Evolutionary conservation across 2,797 vertebrate genomes (phyloP).

Genomic region (Acestrorhynchus altus): DNA sequence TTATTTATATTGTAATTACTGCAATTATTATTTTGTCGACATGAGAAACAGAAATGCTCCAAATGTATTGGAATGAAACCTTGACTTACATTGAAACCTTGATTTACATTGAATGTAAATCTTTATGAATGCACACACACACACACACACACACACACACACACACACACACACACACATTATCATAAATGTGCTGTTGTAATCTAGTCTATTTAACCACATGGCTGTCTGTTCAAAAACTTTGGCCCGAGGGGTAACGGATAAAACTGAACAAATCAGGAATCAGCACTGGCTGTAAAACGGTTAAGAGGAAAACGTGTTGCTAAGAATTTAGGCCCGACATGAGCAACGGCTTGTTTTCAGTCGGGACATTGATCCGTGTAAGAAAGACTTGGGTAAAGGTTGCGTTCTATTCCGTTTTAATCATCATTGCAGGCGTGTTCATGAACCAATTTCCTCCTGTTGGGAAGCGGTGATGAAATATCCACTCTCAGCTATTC

Average conservation of each 20-base stretch:
- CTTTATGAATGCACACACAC: background rate
- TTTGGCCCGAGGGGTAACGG: slow-evolving; percentile 1
- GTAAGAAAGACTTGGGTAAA: background rate
- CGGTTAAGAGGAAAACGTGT: background rate
- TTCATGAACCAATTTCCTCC: slow-evolving; percentile 16
- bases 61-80: too few species aligned
- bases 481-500: slow-evolving; percentile 27
- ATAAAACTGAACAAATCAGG: slow-evolving; percentile 21
- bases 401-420: slow-evolving; percentile 1
- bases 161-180: too few species aligned
- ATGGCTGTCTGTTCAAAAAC: slow-evolving; percentile 25
- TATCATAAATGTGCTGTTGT: background rate
- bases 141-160: too few species aligned
- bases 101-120: too few species aligned
- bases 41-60: too few species aligned
- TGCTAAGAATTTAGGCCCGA: background rate
- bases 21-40: too few species aligned
- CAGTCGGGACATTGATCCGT: slow-evolving; percentile 27
- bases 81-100: too few species aligned
- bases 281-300: background rate
- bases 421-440: slow-evolving; percentile 18
- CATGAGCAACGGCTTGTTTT: slow-evolving; percentile 17
- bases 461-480: slow-evolving; percentile 16
- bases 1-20: too few species aligned
- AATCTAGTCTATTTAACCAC: background rate